Percentiles rank a stretch among this genome's conserved stretches.
These are phyloP conservation scores for Andinoacara biseriatus DNA, from an alignment of 2,113 vertebrate species.

Conservation along the genomic window DNA sequence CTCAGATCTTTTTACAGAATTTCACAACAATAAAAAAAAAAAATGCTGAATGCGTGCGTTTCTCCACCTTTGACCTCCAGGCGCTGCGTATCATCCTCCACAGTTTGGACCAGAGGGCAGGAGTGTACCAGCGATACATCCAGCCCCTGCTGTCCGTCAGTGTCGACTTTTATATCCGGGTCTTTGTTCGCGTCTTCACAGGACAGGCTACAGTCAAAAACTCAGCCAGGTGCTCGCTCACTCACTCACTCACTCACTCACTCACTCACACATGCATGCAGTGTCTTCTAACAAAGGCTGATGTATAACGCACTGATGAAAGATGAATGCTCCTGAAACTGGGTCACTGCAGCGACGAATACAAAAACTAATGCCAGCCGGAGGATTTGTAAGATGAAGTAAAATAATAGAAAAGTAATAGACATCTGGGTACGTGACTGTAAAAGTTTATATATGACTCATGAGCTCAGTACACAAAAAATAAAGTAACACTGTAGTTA, in stretches of 20 bases:
- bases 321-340: slow-evolving; percentile 42
- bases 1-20: neutral
- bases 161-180: slow-evolving; percentile 91
- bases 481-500: neutral
- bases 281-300: neutral
- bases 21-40: neutral
- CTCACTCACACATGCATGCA: neutral
- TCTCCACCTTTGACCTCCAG: slow-evolving; percentile 56
- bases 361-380: neutral
- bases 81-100: slow-evolving; percentile 91
- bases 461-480: neutral
- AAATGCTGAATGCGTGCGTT: neutral
- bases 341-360: slow-evolving; percentile 36
- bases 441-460: neutral
- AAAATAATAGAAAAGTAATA: neutral
- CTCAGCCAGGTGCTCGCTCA: slow-evolving; percentile 84
- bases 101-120: slow-evolving; percentile 88
- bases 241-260: neutral
- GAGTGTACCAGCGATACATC: slow-evolving; percentile 92
- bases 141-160: slow-evolving; percentile 89
- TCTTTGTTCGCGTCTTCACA: slow-evolving; percentile 88
- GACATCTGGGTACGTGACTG: neutral
- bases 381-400: neutral
- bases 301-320: slow-evolving; percentile 9
- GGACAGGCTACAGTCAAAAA: slow-evolving; percentile 91